Conservation (phyloP, 1,140 invertebrate genomes). For the Drosophila suzukii region DNA sequence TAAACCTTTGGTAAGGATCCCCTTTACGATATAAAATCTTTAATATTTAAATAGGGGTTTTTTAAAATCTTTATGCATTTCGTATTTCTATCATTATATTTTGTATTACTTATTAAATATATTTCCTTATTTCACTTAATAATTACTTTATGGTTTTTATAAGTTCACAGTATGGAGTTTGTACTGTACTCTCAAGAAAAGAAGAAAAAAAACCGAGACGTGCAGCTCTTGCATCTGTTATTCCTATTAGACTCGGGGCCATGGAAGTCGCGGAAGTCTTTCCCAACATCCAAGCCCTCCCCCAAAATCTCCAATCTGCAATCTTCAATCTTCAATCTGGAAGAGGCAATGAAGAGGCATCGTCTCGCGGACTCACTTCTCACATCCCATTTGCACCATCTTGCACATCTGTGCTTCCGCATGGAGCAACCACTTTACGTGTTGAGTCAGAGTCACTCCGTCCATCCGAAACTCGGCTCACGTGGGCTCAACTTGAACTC, state of each 20-base stretch:
- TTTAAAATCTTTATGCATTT: too few relatives aligned
- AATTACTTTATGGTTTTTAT: not conserved
- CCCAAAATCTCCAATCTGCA: not conserved
- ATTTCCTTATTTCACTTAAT: too few relatives aligned
- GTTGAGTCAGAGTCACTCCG: conserved; percentile 34
- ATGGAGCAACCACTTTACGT: conserved; percentile 18
- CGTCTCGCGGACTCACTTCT: conserved; percentile 10
- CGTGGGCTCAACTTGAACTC: conserved; percentile 50
- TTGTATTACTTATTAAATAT: too few relatives aligned
- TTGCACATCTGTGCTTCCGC: conserved; percentile 31
- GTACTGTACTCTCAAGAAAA: not conserved
- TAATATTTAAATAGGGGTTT: too few relatives aligned
- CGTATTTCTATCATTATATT: too few relatives aligned
- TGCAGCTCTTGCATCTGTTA: conserved; percentile 1
- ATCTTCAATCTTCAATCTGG: conserved; percentile 8
- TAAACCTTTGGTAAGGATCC: too few relatives aligned
- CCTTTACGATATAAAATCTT: too few relatives aligned
- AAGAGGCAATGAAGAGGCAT: conserved; percentile 8
- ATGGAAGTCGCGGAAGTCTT: conserved; percentile 32
- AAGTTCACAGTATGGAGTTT: not conserved
- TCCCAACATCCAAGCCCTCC: conserved; percentile 7
- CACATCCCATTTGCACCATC: conserved; percentile 19
- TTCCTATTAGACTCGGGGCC: not conserved
- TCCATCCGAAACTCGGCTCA: conserved; percentile 1
- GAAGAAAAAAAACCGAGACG: not conserved